Conservation (phyloP, 2,888 invertebrate genomes). For the Drosophila emarginata region DNA sequence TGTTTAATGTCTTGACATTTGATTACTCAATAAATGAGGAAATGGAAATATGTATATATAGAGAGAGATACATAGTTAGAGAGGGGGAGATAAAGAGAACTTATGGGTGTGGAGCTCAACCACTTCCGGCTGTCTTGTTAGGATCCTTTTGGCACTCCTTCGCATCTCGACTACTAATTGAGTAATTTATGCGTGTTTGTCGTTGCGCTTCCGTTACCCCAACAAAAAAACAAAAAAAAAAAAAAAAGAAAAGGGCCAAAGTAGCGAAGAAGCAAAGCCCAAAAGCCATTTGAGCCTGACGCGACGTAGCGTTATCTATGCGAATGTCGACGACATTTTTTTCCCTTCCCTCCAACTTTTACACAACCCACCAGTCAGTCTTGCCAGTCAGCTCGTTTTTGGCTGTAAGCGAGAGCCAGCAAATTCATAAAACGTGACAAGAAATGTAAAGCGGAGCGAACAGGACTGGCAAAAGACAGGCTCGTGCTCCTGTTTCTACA, state of each 20-base stretch:
- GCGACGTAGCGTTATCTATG: slow-evolving; percentile 51
- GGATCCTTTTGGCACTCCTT: slow-evolving; percentile 40
- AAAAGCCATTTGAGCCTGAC: slow-evolving; percentile 52
- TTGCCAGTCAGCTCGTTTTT: slow-evolving; percentile 58
- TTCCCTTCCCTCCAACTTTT: background rate
- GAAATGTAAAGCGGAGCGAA: slow-evolving; percentile 45
- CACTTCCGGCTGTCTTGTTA: slow-evolving; percentile 52
- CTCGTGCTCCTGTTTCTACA: background rate
- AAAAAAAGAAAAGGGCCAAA: slow-evolving; percentile 1
- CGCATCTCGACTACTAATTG: slow-evolving; percentile 69
- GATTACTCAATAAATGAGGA: slow-evolving; percentile 58
- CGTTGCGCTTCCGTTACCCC: slow-evolving; percentile 45
- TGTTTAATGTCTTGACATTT: slow-evolving; percentile 62
- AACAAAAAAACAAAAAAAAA: slow-evolving; percentile 1
- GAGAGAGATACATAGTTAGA: slow-evolving; percentile 9
- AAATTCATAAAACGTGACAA: slow-evolving; percentile 73
- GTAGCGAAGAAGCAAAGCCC: slow-evolving; percentile 11
- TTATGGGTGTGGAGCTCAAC: slow-evolving; percentile 26
- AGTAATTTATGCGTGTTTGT: slow-evolving; percentile 75
- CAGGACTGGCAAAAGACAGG: background rate
- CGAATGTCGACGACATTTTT: slow-evolving; percentile 24
- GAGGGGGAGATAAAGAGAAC: background rate
- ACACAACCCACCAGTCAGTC: slow-evolving; percentile 36
- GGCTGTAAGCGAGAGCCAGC: slow-evolving; percentile 35
- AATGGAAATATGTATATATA: background rate